phyloP scores from a whole-genome alignment of 2,797 vertebrate genomes.

The Myotis findleyi region DNA sequence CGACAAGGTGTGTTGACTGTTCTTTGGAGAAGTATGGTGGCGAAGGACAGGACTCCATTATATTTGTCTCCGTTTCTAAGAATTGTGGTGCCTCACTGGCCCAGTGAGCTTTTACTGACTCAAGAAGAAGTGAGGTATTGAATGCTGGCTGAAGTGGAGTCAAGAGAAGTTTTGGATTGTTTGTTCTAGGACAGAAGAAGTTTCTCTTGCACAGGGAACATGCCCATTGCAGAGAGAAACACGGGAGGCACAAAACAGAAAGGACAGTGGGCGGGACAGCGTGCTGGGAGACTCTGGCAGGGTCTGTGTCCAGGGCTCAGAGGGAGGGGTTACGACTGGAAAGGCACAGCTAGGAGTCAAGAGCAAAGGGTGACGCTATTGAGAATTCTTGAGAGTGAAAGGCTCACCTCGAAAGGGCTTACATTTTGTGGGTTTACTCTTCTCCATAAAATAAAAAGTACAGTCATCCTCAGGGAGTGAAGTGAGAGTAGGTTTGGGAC shows the following conservation, averaged over 20 bases:
- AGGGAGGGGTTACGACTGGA: not conserved
- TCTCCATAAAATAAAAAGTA: not conserved
- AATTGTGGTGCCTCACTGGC: rapidly evolving
- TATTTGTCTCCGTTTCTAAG: not conserved
- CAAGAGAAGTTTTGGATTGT: not conserved
- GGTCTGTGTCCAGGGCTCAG: not conserved
- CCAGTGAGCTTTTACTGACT: not conserved
- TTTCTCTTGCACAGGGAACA: not conserved
- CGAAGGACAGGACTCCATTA: rapidly evolving
- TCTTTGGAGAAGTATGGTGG: not conserved
- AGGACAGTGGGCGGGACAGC: rapidly evolving
- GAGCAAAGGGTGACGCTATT: not conserved
- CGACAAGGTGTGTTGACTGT: not conserved
- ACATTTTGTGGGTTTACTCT: not conserved
- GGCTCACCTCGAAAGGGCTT: not conserved
- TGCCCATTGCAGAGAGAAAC: not conserved
- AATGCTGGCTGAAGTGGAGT: not conserved
- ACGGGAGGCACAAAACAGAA: not conserved
- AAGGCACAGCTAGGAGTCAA: not conserved
- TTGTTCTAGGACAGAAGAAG: not conserved
- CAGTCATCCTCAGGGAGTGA: not conserved
- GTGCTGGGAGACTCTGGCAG: not conserved
- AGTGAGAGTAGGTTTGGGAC: not conserved
- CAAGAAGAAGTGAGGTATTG: not conserved
- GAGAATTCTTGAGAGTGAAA: not conserved